Evolutionary conservation across 2,888 invertebrate species (phyloP), one percentile per base, ranked within the genome.

Genomic region (Timema podura): DNA sequence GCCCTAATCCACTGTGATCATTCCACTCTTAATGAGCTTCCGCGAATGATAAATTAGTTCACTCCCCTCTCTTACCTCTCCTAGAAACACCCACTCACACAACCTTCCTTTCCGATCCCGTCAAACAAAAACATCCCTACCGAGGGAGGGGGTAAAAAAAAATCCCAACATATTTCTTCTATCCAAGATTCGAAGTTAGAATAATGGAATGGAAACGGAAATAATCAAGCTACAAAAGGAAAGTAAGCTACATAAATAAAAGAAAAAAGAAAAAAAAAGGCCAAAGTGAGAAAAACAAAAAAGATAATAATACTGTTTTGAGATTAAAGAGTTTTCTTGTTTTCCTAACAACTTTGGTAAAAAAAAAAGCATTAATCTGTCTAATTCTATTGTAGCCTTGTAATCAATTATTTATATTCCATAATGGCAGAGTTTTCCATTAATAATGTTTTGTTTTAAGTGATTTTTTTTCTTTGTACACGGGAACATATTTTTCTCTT

Each of bases 1-100:
- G 48, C 5, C 64, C 46, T 54, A 69, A 69, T 69, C 69, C 59
- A 44, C 44, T 30, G 69, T 59, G 69, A 69, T 69, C 69, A 69
- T 69, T 69, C 57, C 69, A 59, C 65, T 48, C 69, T 69, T 69
- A 69, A 69, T 69, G 69, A 69, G 69, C 48, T 59, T 66, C 69
- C 64, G 49, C 65, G 61, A 69, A 65, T 69, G 69, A 69, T 69
- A 69, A 65, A 69, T 66, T 65, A 59, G 57, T 49, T 30, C 66
- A 45, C 13, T 30, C 61, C 11, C 61, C 13, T 30, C 61, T 61
- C 45, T 45, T 45, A 11, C 61, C 61, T 11, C 6, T 10, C 10
- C 61, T 61, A 30, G 61, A 13, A 61, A 61, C 61, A 61, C 61
- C 61, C 61, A 45, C 61, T 16, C 61, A 51, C 30, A 30, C 30